phyloP scores from a whole-genome alignment of 2,113 vertebrate genomes.

The Phyllostomus discolor region DNA sequence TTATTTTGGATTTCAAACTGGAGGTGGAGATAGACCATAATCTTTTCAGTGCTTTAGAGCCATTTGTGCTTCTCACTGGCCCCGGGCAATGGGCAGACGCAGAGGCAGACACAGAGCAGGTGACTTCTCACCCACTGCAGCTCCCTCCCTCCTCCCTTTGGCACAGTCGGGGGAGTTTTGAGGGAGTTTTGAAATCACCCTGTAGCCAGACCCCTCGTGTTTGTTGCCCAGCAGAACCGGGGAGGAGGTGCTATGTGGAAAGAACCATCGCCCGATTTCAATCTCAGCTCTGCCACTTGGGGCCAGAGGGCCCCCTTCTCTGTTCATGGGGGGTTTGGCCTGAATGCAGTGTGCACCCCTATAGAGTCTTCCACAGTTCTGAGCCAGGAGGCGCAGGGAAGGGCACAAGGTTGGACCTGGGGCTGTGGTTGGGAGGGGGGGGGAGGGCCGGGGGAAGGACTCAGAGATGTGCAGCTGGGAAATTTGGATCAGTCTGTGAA shows the following conservation, averaged over 20 bases:
- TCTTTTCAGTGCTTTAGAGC: background rate
- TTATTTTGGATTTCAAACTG: background rate
- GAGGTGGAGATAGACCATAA: background rate
- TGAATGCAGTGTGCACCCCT: background rate
- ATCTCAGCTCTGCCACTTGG: background rate
- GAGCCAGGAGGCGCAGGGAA: background rate
- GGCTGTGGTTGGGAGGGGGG: background rate
- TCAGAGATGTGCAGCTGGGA: conserved; percentile 34
- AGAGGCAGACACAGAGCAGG: background rate
- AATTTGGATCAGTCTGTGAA: conserved; percentile 20
- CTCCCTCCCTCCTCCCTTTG: background rate
- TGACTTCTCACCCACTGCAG: conserved; percentile 58
- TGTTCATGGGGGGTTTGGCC: background rate
- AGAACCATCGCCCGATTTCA: background rate
- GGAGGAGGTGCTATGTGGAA: background rate
- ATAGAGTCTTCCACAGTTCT: background rate
- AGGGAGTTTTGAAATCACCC: conserved; percentile 60
- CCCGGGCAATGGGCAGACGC: background rate
- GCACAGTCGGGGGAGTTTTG: conserved; percentile 34
- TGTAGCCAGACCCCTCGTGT: conserved; percentile 32
- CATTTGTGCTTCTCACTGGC: background rate
- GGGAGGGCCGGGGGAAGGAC: background rate
- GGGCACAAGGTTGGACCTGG: background rate
- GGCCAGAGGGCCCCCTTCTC: background rate
- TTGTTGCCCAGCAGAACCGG: conserved; percentile 7